Conservation (phyloP, 1,140 invertebrate species). For the Drosophila leontia region DNA sequence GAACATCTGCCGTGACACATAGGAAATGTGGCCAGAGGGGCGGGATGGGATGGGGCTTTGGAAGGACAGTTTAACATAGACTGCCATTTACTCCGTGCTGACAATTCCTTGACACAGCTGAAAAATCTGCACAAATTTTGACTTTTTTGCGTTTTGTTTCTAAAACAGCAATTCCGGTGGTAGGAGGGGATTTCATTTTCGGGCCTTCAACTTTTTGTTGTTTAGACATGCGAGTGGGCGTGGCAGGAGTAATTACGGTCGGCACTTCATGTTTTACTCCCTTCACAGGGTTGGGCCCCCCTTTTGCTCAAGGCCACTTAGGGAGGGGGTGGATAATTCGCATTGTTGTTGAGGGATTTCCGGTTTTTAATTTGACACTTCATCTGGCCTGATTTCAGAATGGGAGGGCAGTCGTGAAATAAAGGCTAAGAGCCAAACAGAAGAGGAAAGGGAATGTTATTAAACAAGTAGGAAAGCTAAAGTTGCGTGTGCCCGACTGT, state of each 20-base stretch:
- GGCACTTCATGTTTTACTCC: constrained; percentile 57
- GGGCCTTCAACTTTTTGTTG: constrained; percentile 17
- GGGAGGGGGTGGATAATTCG: neutral
- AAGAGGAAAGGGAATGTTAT: neutral
- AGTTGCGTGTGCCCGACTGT: neutral
- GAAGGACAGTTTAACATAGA: constrained; percentile 50
- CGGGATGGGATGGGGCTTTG: constrained; percentile 4
- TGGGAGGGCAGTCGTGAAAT: neutral
- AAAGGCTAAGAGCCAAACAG: neutral
- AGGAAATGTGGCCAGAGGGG: constrained; percentile 19
- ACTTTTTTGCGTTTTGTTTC: constrained; percentile 51
- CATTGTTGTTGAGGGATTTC: constrained; percentile 17
- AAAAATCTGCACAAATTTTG: constrained; percentile 71
- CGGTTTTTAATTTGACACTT: constrained; percentile 60
- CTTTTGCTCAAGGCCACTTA: constrained; percentile 58
- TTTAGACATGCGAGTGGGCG: constrained; percentile 47
- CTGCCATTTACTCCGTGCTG: constrained; percentile 68
- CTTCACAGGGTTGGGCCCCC: neutral
- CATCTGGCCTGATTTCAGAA: constrained; percentile 31
- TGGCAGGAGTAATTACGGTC: constrained; percentile 70
- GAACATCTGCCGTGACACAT: constrained; percentile 67
- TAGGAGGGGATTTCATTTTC: constrained; percentile 36
- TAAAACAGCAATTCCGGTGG: constrained; percentile 62
- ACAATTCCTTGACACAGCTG: constrained; percentile 82
- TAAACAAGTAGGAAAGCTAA: neutral